Base-by-base conservation (phyloP, 2,888 invertebrate genomes). In the Leistus spinibarbis region DNA sequence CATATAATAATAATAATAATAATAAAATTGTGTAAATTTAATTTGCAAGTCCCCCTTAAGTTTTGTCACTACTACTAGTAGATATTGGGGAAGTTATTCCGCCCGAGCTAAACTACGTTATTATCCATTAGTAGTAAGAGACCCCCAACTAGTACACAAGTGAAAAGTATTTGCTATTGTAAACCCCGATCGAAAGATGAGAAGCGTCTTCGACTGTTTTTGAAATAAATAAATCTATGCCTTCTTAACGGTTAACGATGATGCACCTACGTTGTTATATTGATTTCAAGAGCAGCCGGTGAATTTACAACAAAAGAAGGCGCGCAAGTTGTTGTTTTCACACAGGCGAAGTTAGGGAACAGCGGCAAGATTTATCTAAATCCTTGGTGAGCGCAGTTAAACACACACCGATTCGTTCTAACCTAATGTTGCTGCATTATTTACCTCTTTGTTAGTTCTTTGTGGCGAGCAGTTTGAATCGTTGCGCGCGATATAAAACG, bases 371-470 rank as follows among this genome's bases (percentile, higher is more conserved):
- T 70, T 70, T 70, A 70, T 70, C 63, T 70, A 63, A 60, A 70
- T 62, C 40, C 70, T 70, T 40, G 40, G 70, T 62, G 70, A 70
- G 63, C 70, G 63, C 70, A 70, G 62, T 63, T 70, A 70, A 70
- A 40, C 40, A 40, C 40, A 40, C 40, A 40, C 40, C 54, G 70
- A 63, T 63, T 70, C 70, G 54, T 63, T 70, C 71, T 60, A 71
- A 64, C 71, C 65, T 71, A 71, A 71, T 71, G 71, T 71, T 64
- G 19, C 65, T 71, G 64, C 71, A 71, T 71, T 71, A 71, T 71
- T 71, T 71, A 71, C 71, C 40, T 40, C 40, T 40, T 40, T 40
- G 40, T 40, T 40, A 40, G 10, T 71, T 65, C 71, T 71, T 71
- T 71, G 71, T 71, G 64, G 56, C 71, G 56, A n/a, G n/a, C 40